A percentile compares a stretch with the other conserved stretches of the same genome.
These are phyloP conservation scores for Pangasius macronema DNA, from an alignment of 2,797 vertebrate species.

Conservation along the genomic window DNA sequence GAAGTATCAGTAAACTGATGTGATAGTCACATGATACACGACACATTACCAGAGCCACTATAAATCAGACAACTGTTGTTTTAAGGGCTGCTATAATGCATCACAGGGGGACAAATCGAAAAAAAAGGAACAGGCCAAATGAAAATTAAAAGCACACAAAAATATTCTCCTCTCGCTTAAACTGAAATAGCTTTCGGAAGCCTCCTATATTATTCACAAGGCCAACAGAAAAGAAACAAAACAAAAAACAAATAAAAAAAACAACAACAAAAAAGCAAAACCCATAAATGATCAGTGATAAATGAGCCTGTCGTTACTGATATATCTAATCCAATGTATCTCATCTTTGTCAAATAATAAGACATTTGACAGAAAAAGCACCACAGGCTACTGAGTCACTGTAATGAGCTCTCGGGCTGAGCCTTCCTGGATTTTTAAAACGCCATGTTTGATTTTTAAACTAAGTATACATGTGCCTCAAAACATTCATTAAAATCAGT, in stretches of 20 bases:
- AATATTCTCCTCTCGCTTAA: conserved; percentile 1
- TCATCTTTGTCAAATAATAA: background rate
- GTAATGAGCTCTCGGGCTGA: background rate
- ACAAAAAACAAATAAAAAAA: background rate
- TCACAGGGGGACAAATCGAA: background rate
- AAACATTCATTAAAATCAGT: background rate
- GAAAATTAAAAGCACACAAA: conserved; percentile 16
- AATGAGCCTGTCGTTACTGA: background rate
- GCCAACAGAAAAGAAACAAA: background rate
- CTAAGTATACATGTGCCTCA: background rate
- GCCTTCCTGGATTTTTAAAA: background rate
- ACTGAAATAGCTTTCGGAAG: background rate
- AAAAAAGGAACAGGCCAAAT: conserved; percentile 12
- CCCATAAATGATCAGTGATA: background rate
- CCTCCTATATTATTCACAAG: background rate
- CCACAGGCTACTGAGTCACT: background rate
- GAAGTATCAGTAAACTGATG: background rate
- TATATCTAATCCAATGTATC: background rate
- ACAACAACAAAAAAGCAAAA: background rate
- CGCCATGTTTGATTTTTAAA: background rate
- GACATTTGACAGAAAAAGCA: background rate
- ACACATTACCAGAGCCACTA: conserved; percentile 3
- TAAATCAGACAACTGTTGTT: conserved; percentile 26
- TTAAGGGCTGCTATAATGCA: conserved; percentile 3
- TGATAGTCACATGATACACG: conserved; percentile 16